Evolutionary conservation across 1,140 invertebrate genomes (phyloP), one percentile per base, ranked within the genome.

Genomic region (Ceratoteleas bidentatus): DNA sequence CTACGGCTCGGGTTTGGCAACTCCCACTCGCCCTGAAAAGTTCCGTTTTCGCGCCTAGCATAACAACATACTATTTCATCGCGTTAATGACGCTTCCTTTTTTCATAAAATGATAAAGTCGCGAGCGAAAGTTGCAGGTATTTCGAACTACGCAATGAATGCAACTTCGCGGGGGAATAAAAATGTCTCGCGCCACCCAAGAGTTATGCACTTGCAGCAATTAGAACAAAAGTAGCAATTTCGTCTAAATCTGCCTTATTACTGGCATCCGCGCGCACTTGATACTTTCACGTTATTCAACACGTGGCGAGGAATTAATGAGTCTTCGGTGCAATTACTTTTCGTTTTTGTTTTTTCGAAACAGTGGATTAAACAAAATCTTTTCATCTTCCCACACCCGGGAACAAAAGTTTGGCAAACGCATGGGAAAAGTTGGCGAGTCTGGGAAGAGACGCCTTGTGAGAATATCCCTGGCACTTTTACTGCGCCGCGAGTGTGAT

Each of bases 321-420:
- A 80, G 69, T 38, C 61, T 66, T 80, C 24, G n/a, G n/a, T n/a
- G n/a, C n/a, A n/a, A n/a, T n/a, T n/a, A n/a, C 4, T 24, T 58
- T 10, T 50, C 66, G 45, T 62, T 76, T 57, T 53, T 15, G 6
- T 32, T 65, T 74, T 43, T 6, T 32, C 6, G 36, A 54, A 62
- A 68, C 50, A 40, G 33, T 60, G 64, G 49, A 80, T 73, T 68
- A 68, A 68, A 53, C 64, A 80, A 80, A 80, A 74, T 80, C 77
- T 52, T 69, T 68, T 74, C 43, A 74, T 74, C 77, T 80, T 80
- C 70, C 70, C 69, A 80, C 77, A 74, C 58, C 24, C 34, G 34
- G 5, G 15, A 74, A 74, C 77, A 80, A 80, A 69, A 80, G 69
- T 80, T 80, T 80, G 69, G 70, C 64, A 69, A 80, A 80, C 64